Evolutionary conservation across 2,888 invertebrate genomes (phyloP).

Genomic region (Glyphotaelius pellucidus): DNA sequence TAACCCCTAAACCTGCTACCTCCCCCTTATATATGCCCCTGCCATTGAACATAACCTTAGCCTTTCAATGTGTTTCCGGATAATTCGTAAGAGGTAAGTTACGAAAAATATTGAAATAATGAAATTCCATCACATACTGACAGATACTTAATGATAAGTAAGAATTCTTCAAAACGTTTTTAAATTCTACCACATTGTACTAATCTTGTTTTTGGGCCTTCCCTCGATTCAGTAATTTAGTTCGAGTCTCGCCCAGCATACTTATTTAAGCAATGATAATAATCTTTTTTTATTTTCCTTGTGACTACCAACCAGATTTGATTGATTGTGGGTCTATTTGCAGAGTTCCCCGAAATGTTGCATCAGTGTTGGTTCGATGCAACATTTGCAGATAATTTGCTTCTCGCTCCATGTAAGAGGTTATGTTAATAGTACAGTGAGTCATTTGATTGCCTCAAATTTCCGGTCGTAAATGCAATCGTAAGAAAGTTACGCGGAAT

Average conservation of each 20-base stretch:
- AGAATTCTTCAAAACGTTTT: background rate
- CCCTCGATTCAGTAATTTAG: background rate
- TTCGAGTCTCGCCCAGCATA: background rate
- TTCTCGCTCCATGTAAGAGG: background rate
- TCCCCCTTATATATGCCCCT: too few relatives aligned
- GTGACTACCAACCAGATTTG: background rate
- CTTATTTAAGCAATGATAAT: too few relatives aligned
- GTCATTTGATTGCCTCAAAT: background rate
- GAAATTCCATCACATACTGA: too few relatives aligned
- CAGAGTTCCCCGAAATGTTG: background rate
- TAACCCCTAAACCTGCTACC: too few relatives aligned
- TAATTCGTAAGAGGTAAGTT: too few relatives aligned
- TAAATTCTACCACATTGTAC: background rate
- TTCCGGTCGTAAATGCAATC: background rate
- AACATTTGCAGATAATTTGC: background rate
- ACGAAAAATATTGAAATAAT: too few relatives aligned
- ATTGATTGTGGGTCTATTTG: background rate
- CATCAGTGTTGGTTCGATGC: background rate
- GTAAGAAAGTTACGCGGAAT: background rate
- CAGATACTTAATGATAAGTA: background rate
- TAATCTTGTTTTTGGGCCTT: background rate
- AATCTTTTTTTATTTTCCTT: too few relatives aligned
- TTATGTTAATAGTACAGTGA: background rate
- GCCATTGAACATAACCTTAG: too few relatives aligned
- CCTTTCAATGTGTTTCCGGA: too few relatives aligned